phyloP scores from a whole-genome alignment of 2,113 vertebrate species.

The Pyrgilauda ruficollis region DNA sequence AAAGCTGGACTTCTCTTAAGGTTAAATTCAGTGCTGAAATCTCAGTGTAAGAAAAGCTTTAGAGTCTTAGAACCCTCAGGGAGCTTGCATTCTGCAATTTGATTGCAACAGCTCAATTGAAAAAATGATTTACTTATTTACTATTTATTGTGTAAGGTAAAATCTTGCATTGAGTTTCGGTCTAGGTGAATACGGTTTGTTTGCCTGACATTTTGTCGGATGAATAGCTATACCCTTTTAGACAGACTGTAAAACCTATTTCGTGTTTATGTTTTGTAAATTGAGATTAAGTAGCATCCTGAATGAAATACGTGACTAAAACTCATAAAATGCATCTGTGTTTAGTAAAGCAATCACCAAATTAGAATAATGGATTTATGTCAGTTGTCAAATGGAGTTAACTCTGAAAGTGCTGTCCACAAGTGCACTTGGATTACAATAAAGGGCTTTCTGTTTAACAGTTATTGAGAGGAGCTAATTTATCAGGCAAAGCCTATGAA shows the following conservation, averaged over 20 bases:
- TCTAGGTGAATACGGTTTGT: conserved; percentile 42
- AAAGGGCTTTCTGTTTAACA: conserved; percentile 52
- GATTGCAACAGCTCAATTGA: conserved; percentile 54
- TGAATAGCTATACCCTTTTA: conserved; percentile 19
- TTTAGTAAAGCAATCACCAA: conserved; percentile 62
- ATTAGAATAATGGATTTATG: conserved; percentile 73
- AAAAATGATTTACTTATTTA: conserved; percentile 47
- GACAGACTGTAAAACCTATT: conserved; percentile 50
- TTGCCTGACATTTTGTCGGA: conserved; percentile 47
- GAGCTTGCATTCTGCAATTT: conserved; percentile 55
- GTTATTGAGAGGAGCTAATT: conserved; percentile 53
- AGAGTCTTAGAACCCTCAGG: conserved; percentile 26
- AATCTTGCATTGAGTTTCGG: conserved; percentile 51
- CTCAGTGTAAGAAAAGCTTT: conserved; percentile 49
- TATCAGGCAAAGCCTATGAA: conserved; percentile 44
- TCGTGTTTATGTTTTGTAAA: conserved; percentile 61
- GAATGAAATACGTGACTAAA: conserved; percentile 70
- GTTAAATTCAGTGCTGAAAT: conserved; percentile 53
- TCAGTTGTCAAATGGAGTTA: conserved; percentile 74
- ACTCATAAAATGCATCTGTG: conserved; percentile 60
- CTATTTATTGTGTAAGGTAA: conserved; percentile 33
- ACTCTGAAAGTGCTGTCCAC: conserved; percentile 72
- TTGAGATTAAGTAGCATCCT: conserved; percentile 66
- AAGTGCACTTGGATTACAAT: conserved; percentile 53
- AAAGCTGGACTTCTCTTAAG: conserved; percentile 67